A percentile compares a stretch with the other conserved stretches of the same genome.
phyloP scores from a whole-genome alignment of 1,140 invertebrate species.

The Drosophila burlai region DNA sequence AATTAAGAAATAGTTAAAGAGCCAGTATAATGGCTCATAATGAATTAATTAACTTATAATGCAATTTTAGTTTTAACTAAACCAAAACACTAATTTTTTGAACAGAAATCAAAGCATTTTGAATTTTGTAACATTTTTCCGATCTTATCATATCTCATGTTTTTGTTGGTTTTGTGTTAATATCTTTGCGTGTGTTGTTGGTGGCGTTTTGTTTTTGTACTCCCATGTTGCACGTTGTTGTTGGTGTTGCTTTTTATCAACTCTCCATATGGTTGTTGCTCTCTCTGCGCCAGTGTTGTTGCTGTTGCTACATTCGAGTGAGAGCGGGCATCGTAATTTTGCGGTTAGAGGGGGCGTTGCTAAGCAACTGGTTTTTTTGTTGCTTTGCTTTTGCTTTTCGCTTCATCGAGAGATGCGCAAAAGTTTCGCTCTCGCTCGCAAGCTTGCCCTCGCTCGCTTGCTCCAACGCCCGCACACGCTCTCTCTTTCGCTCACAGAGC shows the following conservation, averaged over 20 bases:
- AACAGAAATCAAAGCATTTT: background rate
- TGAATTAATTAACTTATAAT: too few relatives aligned
- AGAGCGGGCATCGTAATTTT: constrained; percentile 38
- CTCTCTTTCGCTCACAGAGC: constrained; percentile 58
- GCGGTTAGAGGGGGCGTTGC: constrained; percentile 85
- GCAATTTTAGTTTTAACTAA: too few relatives aligned
- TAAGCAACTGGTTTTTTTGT: constrained; percentile 82
- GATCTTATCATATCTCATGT: constrained; percentile 12
- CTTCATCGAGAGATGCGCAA: constrained; percentile 72
- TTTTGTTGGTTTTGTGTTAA: constrained; percentile 13
- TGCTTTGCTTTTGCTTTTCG: constrained; percentile 38
- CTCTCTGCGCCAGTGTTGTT: constrained; percentile 11
- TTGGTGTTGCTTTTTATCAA: constrained; percentile 19
- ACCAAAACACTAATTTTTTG: background rate
- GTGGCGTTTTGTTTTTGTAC: constrained; percentile 5
- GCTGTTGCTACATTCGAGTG: background rate
- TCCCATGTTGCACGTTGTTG: constrained; percentile 15
- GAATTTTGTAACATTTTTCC: background rate
- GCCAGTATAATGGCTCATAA: too few relatives aligned
- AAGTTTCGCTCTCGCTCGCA: constrained; percentile 40
- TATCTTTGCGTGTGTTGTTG: constrained; percentile 12
- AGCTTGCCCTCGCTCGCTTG: constrained; percentile 13
- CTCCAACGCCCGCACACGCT: constrained; percentile 20
- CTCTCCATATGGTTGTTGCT: constrained; percentile 13
- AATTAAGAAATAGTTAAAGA: too few relatives aligned